Conservation (phyloP, 2,113 vertebrate species). For the Potamarius usumacintae region DNA sequence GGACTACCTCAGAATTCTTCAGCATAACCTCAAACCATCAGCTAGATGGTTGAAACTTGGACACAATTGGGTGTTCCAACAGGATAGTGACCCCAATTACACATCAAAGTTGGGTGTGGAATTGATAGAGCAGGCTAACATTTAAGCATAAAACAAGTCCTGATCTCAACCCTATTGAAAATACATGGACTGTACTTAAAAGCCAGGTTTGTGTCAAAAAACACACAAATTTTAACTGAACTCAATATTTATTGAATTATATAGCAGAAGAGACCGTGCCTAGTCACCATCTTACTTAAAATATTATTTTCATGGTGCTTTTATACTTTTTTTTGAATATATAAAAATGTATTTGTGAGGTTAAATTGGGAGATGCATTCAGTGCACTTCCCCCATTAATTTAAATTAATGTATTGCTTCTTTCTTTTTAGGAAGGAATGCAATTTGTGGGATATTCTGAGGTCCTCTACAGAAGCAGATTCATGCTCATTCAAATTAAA, state of each 20-base stretch:
- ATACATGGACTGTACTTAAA: too few species aligned
- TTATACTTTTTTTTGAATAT: background rate
- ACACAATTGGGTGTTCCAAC: too few species aligned
- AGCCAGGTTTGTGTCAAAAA: too few species aligned
- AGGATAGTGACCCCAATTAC: too few species aligned
- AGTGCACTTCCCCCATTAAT: background rate
- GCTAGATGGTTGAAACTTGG: too few species aligned
- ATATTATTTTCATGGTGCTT: background rate
- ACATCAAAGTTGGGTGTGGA: too few species aligned
- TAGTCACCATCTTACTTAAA: background rate
- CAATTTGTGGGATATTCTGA: conserved; percentile 18
- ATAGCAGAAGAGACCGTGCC: background rate
- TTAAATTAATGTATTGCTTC: conserved; percentile 12
- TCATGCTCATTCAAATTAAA: conserved; percentile 30
- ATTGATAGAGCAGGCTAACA: too few species aligned
- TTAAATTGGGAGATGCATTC: conserved; percentile 9
- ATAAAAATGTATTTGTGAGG: conserved; percentile 6
- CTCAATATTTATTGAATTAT: background rate
- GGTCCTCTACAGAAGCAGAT: conserved; percentile 17
- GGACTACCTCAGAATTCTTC: too few species aligned
- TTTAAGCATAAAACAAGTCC: too few species aligned
- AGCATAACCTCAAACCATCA: too few species aligned
- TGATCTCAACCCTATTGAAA: too few species aligned
- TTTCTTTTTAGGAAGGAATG: conserved; percentile 14
- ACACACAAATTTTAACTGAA: too few species aligned